Evolutionary conservation across 2,888 invertebrate genomes (phyloP).

Genomic region (Ormyrus thymus): DNA sequence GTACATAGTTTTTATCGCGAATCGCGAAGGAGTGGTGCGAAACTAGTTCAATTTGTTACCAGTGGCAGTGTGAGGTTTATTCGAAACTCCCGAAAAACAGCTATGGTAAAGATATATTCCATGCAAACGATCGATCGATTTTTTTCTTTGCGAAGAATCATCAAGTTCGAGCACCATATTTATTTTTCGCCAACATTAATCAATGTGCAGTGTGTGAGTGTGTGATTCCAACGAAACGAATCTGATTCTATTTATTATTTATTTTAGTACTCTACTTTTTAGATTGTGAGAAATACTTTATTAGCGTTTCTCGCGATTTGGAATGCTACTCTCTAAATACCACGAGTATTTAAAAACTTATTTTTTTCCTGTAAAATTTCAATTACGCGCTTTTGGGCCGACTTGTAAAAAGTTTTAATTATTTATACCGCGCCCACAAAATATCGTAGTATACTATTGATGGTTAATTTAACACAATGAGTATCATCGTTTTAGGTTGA

Average conservation of each 20-base stretch:
- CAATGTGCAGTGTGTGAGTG: conserved; percentile 64
- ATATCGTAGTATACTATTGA: conserved; percentile 65
- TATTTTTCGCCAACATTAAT: conserved; percentile 60
- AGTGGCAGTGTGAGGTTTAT: conserved; percentile 66
- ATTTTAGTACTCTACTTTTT: conserved; percentile 65
- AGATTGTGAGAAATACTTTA: conserved; percentile 47
- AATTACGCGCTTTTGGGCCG: conserved; percentile 48
- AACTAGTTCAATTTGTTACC: conserved; percentile 70
- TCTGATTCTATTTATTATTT: conserved; percentile 73
- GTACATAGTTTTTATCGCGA: conserved; percentile 63
- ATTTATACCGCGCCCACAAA: conserved; percentile 68
- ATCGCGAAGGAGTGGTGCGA: conserved; percentile 65
- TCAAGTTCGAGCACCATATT: conserved; percentile 60
- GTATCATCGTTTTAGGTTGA: conserved; percentile 61
- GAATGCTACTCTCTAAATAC: conserved; percentile 57
- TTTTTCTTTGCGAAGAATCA: conserved; percentile 47
- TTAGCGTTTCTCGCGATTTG: conserved; percentile 42
- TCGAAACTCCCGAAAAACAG: conserved; percentile 54
- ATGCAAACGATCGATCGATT: conserved; percentile 34
- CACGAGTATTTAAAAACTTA: conserved; percentile 66
- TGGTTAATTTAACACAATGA: conserved; percentile 71
- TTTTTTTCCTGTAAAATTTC: conserved; percentile 43
- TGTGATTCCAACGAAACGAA: conserved; percentile 67
- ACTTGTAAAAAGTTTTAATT: conserved; percentile 72
- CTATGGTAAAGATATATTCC: conserved; percentile 49